Evolutionary conservation across 2,113 vertebrate genomes (phyloP).

Genomic region (Semnornis frantzii): DNA sequence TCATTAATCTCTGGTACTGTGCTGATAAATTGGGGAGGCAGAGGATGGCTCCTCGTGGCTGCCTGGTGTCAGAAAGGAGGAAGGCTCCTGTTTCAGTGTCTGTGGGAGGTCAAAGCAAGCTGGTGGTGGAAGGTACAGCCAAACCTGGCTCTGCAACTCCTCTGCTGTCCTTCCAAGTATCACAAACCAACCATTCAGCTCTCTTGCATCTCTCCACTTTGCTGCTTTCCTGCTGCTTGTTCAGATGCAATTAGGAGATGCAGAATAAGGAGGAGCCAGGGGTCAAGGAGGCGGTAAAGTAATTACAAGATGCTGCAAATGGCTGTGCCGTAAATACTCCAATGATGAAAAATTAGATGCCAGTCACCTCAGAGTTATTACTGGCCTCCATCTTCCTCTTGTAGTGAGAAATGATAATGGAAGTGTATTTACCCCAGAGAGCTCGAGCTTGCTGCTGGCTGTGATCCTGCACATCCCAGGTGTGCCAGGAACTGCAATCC

Average conservation of each 20-base stretch:
- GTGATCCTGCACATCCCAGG: background rate
- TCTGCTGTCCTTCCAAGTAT: constrained; percentile 51
- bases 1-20: background rate
- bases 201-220: constrained; percentile 22
- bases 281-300: constrained; percentile 33
- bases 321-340: constrained; percentile 20
- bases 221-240: constrained; percentile 20
- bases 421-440: constrained; percentile 5
- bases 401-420: constrained; percentile 43
- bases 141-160: constrained; percentile 8
- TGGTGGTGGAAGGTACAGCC: background rate
- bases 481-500: constrained; percentile 9
- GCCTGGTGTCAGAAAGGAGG: background rate
- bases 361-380: constrained; percentile 24
- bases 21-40: background rate
- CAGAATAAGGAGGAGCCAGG: constrained; percentile 34
- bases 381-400: constrained; percentile 29
- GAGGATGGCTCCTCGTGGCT: constrained; percentile 13
- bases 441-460: background rate
- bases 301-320: constrained; percentile 52
- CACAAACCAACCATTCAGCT: constrained; percentile 15
- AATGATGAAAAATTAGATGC: constrained; percentile 46
- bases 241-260: constrained; percentile 32
- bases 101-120: constrained; percentile 21
- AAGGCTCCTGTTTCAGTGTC: background rate